Evolutionary conservation across 2,888 invertebrate species (phyloP).

Genomic region (Archaeoteleia sp.): DNA sequence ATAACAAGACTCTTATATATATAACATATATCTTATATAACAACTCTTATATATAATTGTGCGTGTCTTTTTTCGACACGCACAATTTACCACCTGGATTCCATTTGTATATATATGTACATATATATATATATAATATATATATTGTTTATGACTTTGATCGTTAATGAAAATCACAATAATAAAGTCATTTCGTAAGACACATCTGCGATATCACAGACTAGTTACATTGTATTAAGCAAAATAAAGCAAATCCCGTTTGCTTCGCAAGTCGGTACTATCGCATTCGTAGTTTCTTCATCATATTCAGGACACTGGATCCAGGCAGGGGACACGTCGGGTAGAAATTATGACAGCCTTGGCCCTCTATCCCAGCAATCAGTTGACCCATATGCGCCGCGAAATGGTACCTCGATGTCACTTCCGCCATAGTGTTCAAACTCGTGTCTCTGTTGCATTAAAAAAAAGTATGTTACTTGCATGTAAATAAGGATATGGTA

Average conservation of each 20-base stretch:
- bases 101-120: too few relatives aligned
- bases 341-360: conserved; percentile 82
- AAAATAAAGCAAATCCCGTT: not conserved
- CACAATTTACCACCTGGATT: too few relatives aligned
- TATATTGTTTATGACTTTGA: too few relatives aligned
- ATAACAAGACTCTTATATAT: too few relatives aligned
- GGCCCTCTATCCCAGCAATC: conserved; percentile 80
- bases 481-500: too few relatives aligned
- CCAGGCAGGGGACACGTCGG: conserved; percentile 81
- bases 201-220: conserved; percentile 58
- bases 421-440: conserved; percentile 79
- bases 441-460: conserved; percentile 78
- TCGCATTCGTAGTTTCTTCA: conserved; percentile 78
- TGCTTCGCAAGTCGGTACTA: conserved; percentile 41
- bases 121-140: too few relatives aligned
- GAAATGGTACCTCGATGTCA: conserved; percentile 80
- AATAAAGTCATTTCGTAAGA: not conserved
- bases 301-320: conserved; percentile 79
- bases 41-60: too few relatives aligned
- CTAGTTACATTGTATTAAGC: conserved; percentile 18
- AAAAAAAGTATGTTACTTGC: conserved; percentile 5
- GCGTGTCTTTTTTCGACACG: too few relatives aligned
- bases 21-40: too few relatives aligned
- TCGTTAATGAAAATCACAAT: conserved; percentile 1
- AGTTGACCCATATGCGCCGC: conserved; percentile 83